Evolutionary conservation across 2,113 vertebrate species (phyloP).

Genomic region (Petrocephalus zakoni): DNA sequence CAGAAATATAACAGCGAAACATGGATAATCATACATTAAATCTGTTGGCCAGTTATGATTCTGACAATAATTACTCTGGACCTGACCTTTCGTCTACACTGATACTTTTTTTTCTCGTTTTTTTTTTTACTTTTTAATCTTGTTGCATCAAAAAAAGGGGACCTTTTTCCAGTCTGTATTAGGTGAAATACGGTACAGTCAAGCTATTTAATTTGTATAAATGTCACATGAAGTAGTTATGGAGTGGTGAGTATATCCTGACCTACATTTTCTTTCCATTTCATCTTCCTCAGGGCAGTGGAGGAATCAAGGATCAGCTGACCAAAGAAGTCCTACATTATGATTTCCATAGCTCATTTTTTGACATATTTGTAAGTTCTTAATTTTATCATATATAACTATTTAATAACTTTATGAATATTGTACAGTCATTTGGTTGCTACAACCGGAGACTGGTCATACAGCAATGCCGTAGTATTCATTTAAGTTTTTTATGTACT

Average conservation of each 20-base stretch:
- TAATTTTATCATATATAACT: neutral
- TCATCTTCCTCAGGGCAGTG: conserved; percentile 67
- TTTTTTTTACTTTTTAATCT: neutral
- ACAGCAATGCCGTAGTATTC: neutral
- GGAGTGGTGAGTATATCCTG: neutral
- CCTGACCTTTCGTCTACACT: neutral
- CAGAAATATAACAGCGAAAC: neutral
- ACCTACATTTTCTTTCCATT: neutral
- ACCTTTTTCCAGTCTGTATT: neutral
- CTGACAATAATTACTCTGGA: neutral
- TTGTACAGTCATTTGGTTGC: neutral
- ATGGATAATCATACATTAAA: neutral
- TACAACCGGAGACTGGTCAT: neutral
- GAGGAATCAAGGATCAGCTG: conserved; percentile 75
- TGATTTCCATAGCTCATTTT: conserved; percentile 87
- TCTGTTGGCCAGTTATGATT: neutral
- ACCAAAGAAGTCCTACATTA: conserved; percentile 82
- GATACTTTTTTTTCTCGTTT: no score
- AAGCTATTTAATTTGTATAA: neutral
- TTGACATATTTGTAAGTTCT: conserved; percentile 92
- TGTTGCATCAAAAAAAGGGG: neutral
- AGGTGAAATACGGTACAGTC: neutral
- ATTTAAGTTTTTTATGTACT: neutral
- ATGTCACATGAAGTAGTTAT: neutral
- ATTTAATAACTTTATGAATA: neutral